Percentiles rank a stretch among this genome's conserved stretches.
phyloP scores from a whole-genome alignment of 2,113 vertebrate species.

The Megaceryle torquata region DNA sequence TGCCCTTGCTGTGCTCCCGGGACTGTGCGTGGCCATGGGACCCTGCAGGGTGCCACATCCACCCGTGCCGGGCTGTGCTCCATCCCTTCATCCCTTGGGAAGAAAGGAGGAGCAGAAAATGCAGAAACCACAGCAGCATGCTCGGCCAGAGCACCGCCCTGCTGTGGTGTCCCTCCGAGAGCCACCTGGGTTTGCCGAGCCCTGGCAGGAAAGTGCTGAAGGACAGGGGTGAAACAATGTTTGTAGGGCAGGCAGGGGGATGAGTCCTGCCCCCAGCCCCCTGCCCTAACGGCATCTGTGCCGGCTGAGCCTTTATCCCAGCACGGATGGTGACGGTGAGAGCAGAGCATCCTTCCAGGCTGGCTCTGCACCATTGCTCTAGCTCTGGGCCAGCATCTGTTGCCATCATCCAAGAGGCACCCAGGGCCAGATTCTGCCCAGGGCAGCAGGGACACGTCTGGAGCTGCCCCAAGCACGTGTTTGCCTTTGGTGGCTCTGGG shows the following conservation, averaged over 20 bases:
- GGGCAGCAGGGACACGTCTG: neutral
- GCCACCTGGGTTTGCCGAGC: neutral
- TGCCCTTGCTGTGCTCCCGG: neutral
- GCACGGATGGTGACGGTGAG: neutral
- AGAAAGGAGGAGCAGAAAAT: neutral
- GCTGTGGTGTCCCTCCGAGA: neutral
- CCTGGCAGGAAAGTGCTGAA: neutral
- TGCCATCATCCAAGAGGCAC: neutral
- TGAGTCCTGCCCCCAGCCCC: neutral
- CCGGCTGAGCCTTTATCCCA: fast-evolving
- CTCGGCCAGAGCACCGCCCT: fast-evolving
- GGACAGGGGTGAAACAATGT: fast-evolving
- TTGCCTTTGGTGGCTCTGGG: fast-evolving
- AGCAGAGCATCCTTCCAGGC: neutral
- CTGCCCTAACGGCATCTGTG: fast-evolving
- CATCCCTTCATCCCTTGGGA: neutral
- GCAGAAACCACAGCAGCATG: fast-evolving
- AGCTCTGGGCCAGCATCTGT: neutral
- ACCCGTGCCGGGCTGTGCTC: neutral
- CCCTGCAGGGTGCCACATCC: fast-evolving
- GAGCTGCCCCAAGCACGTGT: neutral
- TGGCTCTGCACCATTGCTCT: neutral
- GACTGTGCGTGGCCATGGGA: fast-evolving
- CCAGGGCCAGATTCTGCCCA: neutral
- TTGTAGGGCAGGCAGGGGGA: neutral